Evolutionary conservation across 2,888 invertebrate species (phyloP), one percentile per base, ranked within the genome.

Genomic region (Dexiosoma caninum): DNA sequence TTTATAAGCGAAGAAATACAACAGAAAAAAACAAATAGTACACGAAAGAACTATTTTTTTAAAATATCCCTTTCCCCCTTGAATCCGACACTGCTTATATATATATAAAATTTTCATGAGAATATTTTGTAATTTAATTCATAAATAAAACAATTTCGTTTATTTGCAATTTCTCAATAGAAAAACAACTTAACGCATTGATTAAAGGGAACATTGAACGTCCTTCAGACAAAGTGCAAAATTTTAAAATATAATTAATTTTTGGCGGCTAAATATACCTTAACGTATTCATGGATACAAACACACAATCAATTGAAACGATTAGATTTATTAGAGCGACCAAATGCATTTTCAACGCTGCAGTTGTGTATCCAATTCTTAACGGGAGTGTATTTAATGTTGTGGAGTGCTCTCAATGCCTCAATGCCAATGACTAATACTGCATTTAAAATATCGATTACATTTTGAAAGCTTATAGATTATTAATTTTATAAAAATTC

Each of bases 171-270:
- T 37, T 62, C 23, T 42, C 23, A 51, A 37, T 60, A 49, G 12
- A 30, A 70, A 59, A 19, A 23, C 44, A 35, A 19, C 27, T 16
- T 9, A 35, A 32, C 44, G 10, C 27, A 53, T 60, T 51, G 9
- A 44, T 53, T 57, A 21, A n/a, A 59, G 59, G 55, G 78, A 67
- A 72, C 78, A 74, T 78, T 67, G 67, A 78, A 72, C 78, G 78
- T 67, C 78, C 78, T 78, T 78, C 72, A 53, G n/a, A 32, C 8
- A 40, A 62, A 57, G 19, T 57, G 30, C 23, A 70, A 35, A 62
- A 46, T n/a, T n/a, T n/a, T n/a, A n/a, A n/a, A n/a, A n/a, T n/a
- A n/a, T 30, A 62, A 72, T 35, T 53, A 53, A 42, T 14, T 51
- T 32, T 75, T 75, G 42, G 32, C 46, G 16, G 44, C 46, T 19